Evolutionary conservation across 2,888 invertebrate genomes (phyloP).

Genomic region (Amiota mariae): DNA sequence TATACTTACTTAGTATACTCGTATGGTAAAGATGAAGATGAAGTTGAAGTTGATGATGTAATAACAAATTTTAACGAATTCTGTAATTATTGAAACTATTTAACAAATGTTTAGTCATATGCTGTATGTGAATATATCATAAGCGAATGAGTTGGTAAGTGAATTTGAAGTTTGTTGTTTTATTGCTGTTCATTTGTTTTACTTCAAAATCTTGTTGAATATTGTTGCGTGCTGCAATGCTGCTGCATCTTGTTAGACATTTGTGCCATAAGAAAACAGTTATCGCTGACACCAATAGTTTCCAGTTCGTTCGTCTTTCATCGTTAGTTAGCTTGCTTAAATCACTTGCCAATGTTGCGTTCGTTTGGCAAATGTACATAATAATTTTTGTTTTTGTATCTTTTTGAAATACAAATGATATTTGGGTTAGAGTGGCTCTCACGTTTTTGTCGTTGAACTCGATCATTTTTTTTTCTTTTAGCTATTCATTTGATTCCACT

Average conservation of each 20-base stretch:
- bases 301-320: too few species aligned
- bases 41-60: too few species aligned
- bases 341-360: neutral
- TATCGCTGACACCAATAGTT: neutral
- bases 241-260: constrained; percentile 19
- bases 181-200: constrained; percentile 16
- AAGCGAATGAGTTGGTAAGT: neutral
- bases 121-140: too few species aligned
- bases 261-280: neutral
- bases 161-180: neutral
- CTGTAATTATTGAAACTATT: too few species aligned
- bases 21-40: too few species aligned
- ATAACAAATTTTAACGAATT: too few species aligned
- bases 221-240: constrained; percentile 6
- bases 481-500: too few species aligned
- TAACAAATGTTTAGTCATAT: too few species aligned
- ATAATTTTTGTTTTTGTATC: neutral
- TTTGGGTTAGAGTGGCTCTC: constrained; percentile 57
- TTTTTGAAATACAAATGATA: constrained; percentile 25
- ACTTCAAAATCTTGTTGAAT: too few species aligned
- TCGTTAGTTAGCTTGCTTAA: too few species aligned
- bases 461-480: neutral
- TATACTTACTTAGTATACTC: too few species aligned
- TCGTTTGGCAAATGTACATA: neutral
- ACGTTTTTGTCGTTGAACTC: constrained; percentile 46